Conservation (phyloP, 1,140 invertebrate genomes). For the Phymorhynchus buccinoides region DNA sequence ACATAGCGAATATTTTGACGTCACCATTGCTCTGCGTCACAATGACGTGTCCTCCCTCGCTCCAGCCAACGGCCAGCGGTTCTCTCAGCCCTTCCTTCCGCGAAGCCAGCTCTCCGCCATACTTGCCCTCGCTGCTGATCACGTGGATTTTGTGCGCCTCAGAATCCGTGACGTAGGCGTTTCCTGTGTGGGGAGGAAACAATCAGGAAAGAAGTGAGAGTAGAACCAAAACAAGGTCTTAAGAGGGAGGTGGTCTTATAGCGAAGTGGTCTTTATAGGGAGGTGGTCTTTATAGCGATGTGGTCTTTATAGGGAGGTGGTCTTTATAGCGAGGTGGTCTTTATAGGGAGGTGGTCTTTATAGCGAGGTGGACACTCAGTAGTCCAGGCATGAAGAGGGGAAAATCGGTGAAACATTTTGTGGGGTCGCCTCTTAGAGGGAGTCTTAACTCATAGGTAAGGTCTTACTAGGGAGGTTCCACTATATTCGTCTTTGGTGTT, state of each 20-base stretch:
- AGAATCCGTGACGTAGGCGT: constrained; percentile 33
- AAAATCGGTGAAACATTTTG: too few species aligned
- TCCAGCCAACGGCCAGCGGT: constrained; percentile 23
- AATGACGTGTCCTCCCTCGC: constrained; percentile 42
- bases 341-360: too few species aligned
- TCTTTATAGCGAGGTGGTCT: too few species aligned
- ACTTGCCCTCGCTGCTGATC: constrained; percentile 34
- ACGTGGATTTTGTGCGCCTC: constrained; percentile 38
- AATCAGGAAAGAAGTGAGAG: not conserved
- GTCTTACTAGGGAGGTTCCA: too few species aligned
- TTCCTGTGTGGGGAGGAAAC: too few species aligned
- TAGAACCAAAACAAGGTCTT: not conserved
- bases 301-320: too few species aligned
- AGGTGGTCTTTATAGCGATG: too few species aligned
- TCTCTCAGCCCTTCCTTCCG: constrained; percentile 37
- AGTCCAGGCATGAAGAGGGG: too few species aligned
- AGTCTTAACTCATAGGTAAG: too few species aligned
- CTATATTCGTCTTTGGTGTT: too few species aligned
- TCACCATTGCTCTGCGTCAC: constrained; percentile 43
- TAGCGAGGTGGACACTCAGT: too few species aligned
- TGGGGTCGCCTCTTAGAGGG: too few species aligned
- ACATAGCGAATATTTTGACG: constrained; percentile 34
- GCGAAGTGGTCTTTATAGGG: not conserved
- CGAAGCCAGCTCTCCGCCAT: constrained; percentile 27
- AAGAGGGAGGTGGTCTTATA: not conserved